Conservation (phyloP, 2,888 invertebrate genomes). For the Cryptus armator region DNA sequence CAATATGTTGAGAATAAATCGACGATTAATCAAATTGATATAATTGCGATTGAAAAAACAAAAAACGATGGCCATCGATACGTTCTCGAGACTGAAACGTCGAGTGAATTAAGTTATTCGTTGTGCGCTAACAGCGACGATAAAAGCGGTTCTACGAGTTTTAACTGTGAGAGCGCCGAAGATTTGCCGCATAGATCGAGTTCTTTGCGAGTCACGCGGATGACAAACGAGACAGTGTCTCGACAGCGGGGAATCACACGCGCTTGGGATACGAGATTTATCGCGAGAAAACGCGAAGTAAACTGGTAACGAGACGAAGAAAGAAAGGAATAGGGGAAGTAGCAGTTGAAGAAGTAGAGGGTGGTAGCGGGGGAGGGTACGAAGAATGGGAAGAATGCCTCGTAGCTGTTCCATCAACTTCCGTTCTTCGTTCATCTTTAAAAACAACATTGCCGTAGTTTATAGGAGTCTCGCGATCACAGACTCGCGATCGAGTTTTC, state of each 20-base stretch:
- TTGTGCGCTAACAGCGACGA: background rate
- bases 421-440: slow-evolving; percentile 34
- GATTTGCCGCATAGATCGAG: slow-evolving; percentile 16
- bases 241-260: background rate
- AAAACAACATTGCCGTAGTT: slow-evolving; percentile 12
- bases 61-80: slow-evolving; percentile 45
- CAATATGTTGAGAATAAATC: slow-evolving; percentile 60
- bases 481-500: slow-evolving; percentile 19
- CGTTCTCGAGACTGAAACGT: slow-evolving; percentile 56
- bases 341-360: background rate
- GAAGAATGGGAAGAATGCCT: slow-evolving; percentile 25
- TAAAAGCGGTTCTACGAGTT: slow-evolving; percentile 4
- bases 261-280: slow-evolving; percentile 16
- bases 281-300: slow-evolving; percentile 33
- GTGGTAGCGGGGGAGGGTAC: background rate
- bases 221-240: background rate
- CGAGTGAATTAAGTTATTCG: background rate
- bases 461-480: background rate
- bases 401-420: slow-evolving; percentile 31
- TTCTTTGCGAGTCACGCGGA: background rate
- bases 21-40: slow-evolving; percentile 60
- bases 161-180: background rate
- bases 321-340: background rate
- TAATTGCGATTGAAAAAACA: slow-evolving; percentile 2
- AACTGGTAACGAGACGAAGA: background rate